A percentile compares a stretch with the other conserved stretches of the same genome.
These are phyloP conservation scores for Dendroctonus valens DNA, from an alignment of 1,140 invertebrate species.

Conservation along the genomic window DNA sequence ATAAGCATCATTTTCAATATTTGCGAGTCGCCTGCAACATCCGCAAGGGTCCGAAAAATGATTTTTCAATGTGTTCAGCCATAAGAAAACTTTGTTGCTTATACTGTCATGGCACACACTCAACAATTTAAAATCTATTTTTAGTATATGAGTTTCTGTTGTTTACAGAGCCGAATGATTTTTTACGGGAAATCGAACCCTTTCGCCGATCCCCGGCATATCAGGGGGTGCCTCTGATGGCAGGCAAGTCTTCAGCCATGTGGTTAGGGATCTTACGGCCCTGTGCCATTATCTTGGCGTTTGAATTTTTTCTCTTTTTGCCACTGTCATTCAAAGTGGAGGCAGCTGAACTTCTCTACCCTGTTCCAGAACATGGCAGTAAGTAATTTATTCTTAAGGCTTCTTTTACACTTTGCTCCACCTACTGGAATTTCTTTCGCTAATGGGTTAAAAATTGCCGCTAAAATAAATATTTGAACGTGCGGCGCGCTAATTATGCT, in stretches of 20 bases:
- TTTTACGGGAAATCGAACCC: constrained; percentile 4
- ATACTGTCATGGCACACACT: no score
- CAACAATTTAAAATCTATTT: no score
- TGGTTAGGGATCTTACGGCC: not conserved
- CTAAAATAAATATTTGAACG: no score
- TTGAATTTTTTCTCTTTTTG: constrained; percentile 10
- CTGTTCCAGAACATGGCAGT: constrained; percentile 1
- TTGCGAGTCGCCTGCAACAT: no score
- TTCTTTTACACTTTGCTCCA: not conserved
- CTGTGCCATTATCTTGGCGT: not conserved
- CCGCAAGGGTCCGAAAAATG: no score
- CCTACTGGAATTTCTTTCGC: no score
- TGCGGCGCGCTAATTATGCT: no score
- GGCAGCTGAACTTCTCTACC: constrained; percentile 1
- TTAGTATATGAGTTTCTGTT: not conserved
- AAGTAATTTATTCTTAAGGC: constrained; percentile 2
- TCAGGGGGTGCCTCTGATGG: not conserved
- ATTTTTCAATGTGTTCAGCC: no score
- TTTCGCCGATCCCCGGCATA: not conserved
- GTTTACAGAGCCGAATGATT: constrained; percentile 9
- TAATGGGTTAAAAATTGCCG: no score
- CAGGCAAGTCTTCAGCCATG: not conserved
- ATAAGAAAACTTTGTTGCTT: no score
- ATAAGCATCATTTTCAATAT: no score
- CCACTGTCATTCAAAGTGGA: constrained; percentile 3